Conservation (phyloP, 2,888 invertebrate genomes). For the Pristionchus mayeri region DNA sequence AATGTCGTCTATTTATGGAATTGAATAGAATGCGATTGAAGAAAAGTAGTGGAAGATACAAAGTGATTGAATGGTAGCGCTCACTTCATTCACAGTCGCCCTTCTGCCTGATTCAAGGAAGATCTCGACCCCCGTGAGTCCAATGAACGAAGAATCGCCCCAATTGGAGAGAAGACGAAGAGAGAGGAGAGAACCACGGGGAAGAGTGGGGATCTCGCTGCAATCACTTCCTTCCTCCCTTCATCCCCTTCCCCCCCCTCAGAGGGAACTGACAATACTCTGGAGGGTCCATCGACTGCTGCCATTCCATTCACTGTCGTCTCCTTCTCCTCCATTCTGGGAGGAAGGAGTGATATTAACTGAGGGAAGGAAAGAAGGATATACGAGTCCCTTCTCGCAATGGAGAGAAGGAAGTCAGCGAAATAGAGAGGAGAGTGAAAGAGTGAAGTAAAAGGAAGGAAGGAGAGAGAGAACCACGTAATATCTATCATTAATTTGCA, state of each 20-base stretch:
- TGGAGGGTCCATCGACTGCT: not conserved
- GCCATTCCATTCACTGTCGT: not conserved
- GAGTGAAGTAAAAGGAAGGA: not conserved
- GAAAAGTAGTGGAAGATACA: not conserved
- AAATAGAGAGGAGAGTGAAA: not conserved
- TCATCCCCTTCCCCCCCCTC: too few relatives aligned
- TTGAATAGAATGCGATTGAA: not conserved
- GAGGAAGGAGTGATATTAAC: not conserved
- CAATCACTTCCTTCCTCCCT: not conserved
- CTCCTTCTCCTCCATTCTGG: slow-evolving; percentile 18
- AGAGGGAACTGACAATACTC: too few relatives aligned
- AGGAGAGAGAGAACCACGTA: too few relatives aligned
- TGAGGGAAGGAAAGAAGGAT: not conserved
- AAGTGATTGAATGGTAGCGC: not conserved
- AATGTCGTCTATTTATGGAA: not conserved
- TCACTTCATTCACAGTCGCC: slow-evolving; percentile 50
- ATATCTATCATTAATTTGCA: too few relatives aligned
- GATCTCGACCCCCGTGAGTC: slow-evolving; percentile 71
- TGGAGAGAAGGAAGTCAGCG: not conserved
- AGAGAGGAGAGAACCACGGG: slow-evolving; percentile 54
- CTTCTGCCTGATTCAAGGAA: slow-evolving; percentile 66
- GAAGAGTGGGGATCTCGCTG: slow-evolving; percentile 65
- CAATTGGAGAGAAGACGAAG: slow-evolving; percentile 61
- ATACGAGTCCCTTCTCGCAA: not conserved
- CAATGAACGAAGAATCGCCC: slow-evolving; percentile 65